These are phyloP conservation scores for Melanchra persicariae DNA, from an alignment of 2,888 invertebrate genomes.

Conservation along the genomic window DNA sequence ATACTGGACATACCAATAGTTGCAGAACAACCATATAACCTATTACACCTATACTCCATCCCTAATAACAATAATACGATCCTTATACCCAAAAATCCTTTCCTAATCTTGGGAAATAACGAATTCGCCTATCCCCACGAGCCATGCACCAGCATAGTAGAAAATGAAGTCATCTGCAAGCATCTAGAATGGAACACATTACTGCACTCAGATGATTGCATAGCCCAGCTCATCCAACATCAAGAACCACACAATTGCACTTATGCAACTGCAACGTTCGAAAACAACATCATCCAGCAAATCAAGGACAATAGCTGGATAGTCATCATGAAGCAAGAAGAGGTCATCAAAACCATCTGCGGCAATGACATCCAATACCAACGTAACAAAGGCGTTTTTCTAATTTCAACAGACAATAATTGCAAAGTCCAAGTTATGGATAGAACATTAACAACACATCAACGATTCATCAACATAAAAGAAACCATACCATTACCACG, in stretches of 20 bases:
- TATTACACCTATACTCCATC: conserved; percentile 62
- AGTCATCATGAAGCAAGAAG: too few relatives aligned
- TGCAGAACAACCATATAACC: conserved; percentile 49
- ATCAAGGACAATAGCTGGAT: too few relatives aligned
- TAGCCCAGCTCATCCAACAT: conserved; percentile 63
- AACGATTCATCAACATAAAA: conserved; percentile 47
- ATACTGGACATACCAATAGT: conserved; percentile 61
- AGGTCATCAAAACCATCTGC: conserved; percentile 61
- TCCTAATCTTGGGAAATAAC: conserved; percentile 65
- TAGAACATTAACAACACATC: conserved; percentile 47
- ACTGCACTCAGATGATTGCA: conserved; percentile 59
- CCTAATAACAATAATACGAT: conserved; percentile 57
- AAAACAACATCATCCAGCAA: conserved; percentile 59
- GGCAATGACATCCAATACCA: conserved; percentile 60
- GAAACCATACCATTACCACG: conserved; percentile 26
- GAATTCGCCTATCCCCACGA: too few relatives aligned
- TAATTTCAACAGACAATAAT: conserved; percentile 53
- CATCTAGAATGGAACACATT: too few relatives aligned
- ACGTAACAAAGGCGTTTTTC: conserved; percentile 51
- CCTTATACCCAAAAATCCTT: conserved; percentile 60
- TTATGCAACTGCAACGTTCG: conserved; percentile 40
- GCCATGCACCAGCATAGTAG: conserved; percentile 50
- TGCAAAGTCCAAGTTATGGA: conserved; percentile 53
- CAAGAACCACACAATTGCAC: conserved; percentile 60
- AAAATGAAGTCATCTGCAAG: conserved; percentile 52